A percentile compares a stretch with the other conserved stretches of the same genome.
phyloP scores from a whole-genome alignment of 2,888 invertebrate genomes.

The Lepas anatifera region DNA sequence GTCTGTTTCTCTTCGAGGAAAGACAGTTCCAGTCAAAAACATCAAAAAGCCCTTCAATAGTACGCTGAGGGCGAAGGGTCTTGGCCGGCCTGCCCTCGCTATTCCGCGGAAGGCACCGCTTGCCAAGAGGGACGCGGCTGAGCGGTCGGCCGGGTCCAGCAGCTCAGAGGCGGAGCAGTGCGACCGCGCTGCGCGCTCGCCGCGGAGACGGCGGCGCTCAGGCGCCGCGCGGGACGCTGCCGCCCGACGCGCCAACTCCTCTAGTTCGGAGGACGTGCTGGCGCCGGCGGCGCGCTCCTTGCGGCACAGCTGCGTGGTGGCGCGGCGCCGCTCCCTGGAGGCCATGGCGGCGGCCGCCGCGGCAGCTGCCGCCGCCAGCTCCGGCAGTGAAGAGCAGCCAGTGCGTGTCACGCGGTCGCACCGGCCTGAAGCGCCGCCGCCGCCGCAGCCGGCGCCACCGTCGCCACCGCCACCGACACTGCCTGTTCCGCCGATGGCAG shows the following conservation, averaged over 20 bases:
- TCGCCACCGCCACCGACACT: too few species aligned
- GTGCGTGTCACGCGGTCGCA: neutral
- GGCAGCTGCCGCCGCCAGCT: neutral
- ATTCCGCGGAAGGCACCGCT: too few species aligned
- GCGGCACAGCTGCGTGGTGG: neutral
- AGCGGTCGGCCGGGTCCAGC: neutral
- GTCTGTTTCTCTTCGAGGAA: too few species aligned
- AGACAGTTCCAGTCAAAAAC: too few species aligned
- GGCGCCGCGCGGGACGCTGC: neutral
- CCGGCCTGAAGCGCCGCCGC: neutral
- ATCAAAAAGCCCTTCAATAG: too few species aligned
- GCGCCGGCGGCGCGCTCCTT: neutral
- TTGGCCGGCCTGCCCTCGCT: too few species aligned
- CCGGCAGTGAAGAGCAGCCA: neutral
- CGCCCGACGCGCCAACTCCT: neutral
- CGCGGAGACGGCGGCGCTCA: neutral
- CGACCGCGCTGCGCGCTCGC: neutral
- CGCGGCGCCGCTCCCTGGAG: neutral
- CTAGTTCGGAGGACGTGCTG: neutral
- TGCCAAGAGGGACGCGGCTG: too few species aligned
- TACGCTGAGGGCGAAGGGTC: too few species aligned
- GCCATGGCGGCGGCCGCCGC: neutral
- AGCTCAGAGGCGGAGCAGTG: neutral
- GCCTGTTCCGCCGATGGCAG: neutral
- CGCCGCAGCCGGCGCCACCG: too few species aligned